phyloP scores from a whole-genome alignment of 2,113 vertebrate genomes.

The Pygoscelis antarcticus region DNA sequence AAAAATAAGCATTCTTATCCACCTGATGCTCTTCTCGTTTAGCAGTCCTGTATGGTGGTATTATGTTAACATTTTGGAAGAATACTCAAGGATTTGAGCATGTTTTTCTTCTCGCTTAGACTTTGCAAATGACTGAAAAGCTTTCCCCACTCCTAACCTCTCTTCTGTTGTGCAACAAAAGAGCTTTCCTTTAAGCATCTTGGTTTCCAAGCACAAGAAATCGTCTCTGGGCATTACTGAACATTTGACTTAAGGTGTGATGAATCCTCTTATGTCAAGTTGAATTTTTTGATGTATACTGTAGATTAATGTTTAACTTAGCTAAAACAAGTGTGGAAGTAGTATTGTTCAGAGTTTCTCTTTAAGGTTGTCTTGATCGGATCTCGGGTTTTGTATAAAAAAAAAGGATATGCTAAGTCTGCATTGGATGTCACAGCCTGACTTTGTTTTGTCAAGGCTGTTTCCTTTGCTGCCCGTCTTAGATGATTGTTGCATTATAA shows the following conservation, averaged over 20 bases:
- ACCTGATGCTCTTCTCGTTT: background rate
- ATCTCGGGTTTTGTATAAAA: background rate
- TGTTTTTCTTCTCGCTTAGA: constrained; percentile 65
- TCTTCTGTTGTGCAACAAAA: constrained; percentile 65
- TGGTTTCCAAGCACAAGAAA: constrained; percentile 56
- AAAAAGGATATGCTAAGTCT: background rate
- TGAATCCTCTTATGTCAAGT: constrained; percentile 49
- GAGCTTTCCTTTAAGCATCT: constrained; percentile 64
- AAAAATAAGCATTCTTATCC: constrained; percentile 6
- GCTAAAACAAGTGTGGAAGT: background rate
- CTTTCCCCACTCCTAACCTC: constrained; percentile 64
- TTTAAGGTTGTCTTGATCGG: background rate
- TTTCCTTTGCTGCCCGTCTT: background rate
- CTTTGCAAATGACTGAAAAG: constrained; percentile 70
- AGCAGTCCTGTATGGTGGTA: constrained; percentile 16
- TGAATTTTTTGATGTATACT: constrained; percentile 11
- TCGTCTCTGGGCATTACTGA: constrained; percentile 47
- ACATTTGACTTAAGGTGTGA: constrained; percentile 61
- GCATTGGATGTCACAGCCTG: background rate
- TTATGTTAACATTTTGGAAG: background rate
- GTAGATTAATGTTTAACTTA: background rate
- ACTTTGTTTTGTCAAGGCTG: background rate
- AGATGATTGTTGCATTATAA: background rate
- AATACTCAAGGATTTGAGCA: constrained; percentile 57
- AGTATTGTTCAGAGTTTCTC: background rate